phyloP scores from a whole-genome alignment of 2,797 vertebrate genomes.

The Spatula clypeata region DNA sequence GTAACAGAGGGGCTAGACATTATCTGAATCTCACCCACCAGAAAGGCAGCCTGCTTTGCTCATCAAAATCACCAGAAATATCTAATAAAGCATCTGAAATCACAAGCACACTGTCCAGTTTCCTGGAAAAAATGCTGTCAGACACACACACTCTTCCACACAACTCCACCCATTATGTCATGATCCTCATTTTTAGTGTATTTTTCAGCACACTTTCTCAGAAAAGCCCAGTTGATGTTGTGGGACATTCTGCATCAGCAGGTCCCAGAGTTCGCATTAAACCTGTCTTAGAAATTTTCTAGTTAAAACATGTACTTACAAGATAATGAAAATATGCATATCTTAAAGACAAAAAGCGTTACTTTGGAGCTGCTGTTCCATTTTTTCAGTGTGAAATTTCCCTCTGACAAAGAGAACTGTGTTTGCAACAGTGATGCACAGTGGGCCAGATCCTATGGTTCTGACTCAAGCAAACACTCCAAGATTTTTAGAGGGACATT shows the following conservation, averaged over 20 bases:
- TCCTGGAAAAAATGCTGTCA: conserved; percentile 48
- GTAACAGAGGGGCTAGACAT: background rate
- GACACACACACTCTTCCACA: background rate
- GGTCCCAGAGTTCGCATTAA: background rate
- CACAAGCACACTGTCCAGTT: background rate
- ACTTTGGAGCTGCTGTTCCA: background rate
- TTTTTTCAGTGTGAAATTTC: background rate
- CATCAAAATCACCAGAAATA: conserved; percentile 18
- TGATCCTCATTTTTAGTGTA: background rate
- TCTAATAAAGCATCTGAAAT: conserved; percentile 13
- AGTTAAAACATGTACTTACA: background rate
- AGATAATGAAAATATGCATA: background rate
- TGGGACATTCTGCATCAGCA: conserved; percentile 6
- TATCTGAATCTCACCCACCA: background rate
- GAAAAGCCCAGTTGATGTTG: background rate
- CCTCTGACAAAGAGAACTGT: background rate
- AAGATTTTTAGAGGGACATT: background rate
- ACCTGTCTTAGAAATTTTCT: background rate
- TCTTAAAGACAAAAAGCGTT: background rate
- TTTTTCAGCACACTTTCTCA: background rate
- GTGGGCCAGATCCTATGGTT: background rate
- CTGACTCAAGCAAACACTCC: background rate
- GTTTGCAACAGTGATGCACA: background rate
- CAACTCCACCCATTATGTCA: conserved; percentile 22
- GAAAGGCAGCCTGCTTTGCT: background rate